Evolutionary conservation across 2,888 invertebrate species (phyloP).

Genomic region (Rhabditophanes sp.): DNA sequence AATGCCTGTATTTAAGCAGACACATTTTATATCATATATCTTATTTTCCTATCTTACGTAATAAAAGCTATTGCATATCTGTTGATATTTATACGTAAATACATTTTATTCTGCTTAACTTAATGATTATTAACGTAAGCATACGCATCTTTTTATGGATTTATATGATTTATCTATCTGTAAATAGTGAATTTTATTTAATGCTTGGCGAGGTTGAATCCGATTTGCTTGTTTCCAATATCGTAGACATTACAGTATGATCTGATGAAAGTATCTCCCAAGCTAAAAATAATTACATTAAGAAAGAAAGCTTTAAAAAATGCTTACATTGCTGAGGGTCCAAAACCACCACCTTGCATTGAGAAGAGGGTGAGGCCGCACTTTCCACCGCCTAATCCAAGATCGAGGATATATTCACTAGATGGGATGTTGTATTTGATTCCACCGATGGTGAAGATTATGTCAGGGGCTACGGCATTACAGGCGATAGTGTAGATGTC

Average conservation of each 20-base stretch:
- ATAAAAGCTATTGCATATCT: too few relatives aligned
- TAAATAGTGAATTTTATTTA: too few relatives aligned
- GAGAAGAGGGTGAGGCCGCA: constrained; percentile 13
- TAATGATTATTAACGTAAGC: too few relatives aligned
- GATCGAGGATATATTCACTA: constrained; percentile 33
- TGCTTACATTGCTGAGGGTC: constrained; percentile 8
- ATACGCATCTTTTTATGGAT: too few relatives aligned
- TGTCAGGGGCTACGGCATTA: constrained; percentile 16
- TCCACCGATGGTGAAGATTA: constrained; percentile 27
- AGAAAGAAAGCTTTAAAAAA: too few relatives aligned
- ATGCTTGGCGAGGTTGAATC: constrained; percentile 19
- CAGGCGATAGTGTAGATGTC: constrained; percentile 22
- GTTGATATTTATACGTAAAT: too few relatives aligned
- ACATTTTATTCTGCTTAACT: too few relatives aligned
- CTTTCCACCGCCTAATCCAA: constrained; percentile 18
- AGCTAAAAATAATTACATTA: too few relatives aligned
- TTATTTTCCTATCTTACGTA: too few relatives aligned
- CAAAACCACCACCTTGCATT: constrained; percentile 8
- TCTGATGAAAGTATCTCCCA: constrained; percentile 9
- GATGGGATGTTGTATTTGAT: constrained; percentile 21
- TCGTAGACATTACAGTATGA: constrained; percentile 26
- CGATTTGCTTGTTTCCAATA: constrained; percentile 21
- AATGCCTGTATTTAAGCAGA: too few relatives aligned
- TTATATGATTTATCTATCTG: too few relatives aligned
- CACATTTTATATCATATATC: too few relatives aligned